phyloP scores from a whole-genome alignment of 2,888 invertebrate species.

The Drosophila austrosaltans region DNA sequence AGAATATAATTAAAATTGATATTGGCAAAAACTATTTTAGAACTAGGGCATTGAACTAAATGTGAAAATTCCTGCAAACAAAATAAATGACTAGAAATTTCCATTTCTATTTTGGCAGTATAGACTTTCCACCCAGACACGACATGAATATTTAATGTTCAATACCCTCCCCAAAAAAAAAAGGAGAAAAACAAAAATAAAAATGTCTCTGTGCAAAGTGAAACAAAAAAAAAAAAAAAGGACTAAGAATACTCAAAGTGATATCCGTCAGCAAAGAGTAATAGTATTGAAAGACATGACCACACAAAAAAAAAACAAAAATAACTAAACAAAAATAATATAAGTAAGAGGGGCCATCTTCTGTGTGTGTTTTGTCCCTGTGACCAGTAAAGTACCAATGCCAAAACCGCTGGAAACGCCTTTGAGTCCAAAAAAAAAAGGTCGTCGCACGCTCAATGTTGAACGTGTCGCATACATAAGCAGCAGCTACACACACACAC shows the following conservation, averaged over 20 bases:
- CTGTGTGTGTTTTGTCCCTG: not conserved
- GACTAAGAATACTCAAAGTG: conserved; percentile 50
- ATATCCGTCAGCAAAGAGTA: conserved; percentile 72
- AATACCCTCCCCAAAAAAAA: not conserved
- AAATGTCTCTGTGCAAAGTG: conserved; percentile 47
- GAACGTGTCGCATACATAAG: conserved; percentile 66
- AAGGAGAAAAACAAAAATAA: not conserved
- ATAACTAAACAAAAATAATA: conserved; percentile 14
- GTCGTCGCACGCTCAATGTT: conserved; percentile 60
- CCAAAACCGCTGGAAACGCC: conserved; percentile 30
- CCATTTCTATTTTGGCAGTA: conserved; percentile 8
- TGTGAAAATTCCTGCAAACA: conserved; percentile 2
- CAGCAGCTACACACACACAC: conserved; percentile 51
- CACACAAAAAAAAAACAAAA: conserved; percentile 9
- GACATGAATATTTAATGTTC: conserved; percentile 66
- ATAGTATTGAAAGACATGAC: conserved; percentile 53
- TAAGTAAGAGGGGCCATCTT: conserved; percentile 19
- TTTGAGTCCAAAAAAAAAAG: conserved; percentile 30
- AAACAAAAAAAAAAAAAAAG: conserved; percentile 17
- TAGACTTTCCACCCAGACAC: conserved; percentile 52
- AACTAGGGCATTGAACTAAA: conserved; percentile 30
- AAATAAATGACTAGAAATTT: conserved; percentile 1
- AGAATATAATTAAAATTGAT: no score
- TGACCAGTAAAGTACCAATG: conserved; percentile 25
- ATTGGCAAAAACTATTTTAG: not conserved